Percentiles rank a stretch among this genome's conserved stretches.
Conservation (phyloP, 2,113 vertebrate genomes). For the Alaudala cheleensis region DNA sequence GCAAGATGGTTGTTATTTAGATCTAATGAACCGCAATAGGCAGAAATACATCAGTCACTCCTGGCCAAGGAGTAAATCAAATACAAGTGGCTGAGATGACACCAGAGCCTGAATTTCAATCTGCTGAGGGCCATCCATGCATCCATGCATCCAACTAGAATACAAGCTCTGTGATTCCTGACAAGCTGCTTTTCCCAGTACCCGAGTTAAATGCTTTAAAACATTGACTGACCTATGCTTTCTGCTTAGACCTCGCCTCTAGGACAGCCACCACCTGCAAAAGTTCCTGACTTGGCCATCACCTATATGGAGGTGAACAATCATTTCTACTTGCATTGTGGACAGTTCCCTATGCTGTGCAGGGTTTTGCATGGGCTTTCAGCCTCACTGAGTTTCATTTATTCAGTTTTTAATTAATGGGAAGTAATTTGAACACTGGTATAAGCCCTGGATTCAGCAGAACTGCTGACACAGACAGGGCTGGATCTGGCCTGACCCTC, state of each 20-base stretch:
- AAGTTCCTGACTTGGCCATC: neutral
- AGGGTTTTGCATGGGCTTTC: neutral
- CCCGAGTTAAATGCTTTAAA: neutral
- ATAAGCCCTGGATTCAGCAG: neutral
- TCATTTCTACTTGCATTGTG: neutral
- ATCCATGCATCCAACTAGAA: neutral
- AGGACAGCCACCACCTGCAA: neutral
- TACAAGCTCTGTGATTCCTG: neutral
- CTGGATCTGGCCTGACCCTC: neutral
- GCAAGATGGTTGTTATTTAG: neutral
- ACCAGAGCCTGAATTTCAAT: neutral
- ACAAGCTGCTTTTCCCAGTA: neutral
- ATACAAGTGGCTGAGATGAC: neutral
- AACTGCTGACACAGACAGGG: neutral
- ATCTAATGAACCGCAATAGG: neutral
- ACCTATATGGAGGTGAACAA: neutral
- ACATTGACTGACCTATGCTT: neutral
- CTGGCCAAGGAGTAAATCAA: neutral
- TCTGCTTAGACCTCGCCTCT: neutral
- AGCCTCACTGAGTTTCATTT: neutral
- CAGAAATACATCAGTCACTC: conserved; percentile 15
- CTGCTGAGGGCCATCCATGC: neutral
- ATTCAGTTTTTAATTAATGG: neutral
- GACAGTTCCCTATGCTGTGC: no score
- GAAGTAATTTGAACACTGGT: neutral